Base-by-base conservation (phyloP, 1,140 invertebrate species). In the Drosophila watanabei region DNA sequence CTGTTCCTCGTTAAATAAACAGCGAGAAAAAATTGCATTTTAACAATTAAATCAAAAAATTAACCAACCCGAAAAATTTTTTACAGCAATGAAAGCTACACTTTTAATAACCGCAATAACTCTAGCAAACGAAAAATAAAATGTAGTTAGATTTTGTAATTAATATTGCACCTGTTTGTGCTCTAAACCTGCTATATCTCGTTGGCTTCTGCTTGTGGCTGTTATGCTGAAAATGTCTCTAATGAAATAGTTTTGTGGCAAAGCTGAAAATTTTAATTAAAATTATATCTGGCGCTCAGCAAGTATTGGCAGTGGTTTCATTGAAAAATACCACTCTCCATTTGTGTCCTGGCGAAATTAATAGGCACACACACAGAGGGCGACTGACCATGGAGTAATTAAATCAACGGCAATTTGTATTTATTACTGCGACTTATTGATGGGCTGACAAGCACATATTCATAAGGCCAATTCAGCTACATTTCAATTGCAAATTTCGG, bases 201-300 rank as follows among this genome's bases (percentile, higher is more conserved):
- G 14, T 18, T 52, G 20, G 5, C 18, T 68, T 32, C 43, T 30
- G 30, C 24, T 37, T 51, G 41, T 7, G 35, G 10, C 39, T n/a
- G 41, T 30, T 68, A 57, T 63, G 45, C 24, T 28, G 24, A 68
- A 79, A 72, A 60, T 60, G n/a, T 59, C 49, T 51, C 37, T 75
- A 71, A 83, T 80, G 41, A 87, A 88, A 88, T 66, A 87, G 76
- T 61, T 65, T 35, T 49, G 33, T 64, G 48, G 45, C 57, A 52
- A 46, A 52, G 56, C 45, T 33, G 24, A 57, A 32, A 62, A 65
- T 79, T 76, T 79, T 79, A 77, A 83, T 88, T 83, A 70, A 80
- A 80, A 51, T 37, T 49, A 68, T 63, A 30, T 30, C n/a, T 32
- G 37, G 14, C 24, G 32, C 49, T 30, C 14, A 14, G 20, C 13